Conservation (phyloP, 2,888 invertebrate genomes). For the Eledona agricola region DNA sequence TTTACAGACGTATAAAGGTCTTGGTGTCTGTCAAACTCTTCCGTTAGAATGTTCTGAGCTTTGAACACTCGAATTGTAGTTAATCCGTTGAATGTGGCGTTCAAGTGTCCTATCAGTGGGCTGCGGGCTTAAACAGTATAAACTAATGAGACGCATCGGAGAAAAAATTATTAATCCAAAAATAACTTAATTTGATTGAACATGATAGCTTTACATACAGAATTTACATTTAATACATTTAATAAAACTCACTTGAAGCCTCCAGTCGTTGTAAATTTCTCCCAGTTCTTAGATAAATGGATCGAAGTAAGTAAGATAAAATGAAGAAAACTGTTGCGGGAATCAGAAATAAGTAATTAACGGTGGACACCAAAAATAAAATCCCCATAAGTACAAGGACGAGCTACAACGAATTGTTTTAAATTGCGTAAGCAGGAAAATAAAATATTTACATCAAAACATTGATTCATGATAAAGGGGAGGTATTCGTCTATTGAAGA, state of each 20-base stretch:
- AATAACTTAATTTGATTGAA: too few species aligned
- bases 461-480: constrained; percentile 47
- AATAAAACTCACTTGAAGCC: constrained; percentile 40
- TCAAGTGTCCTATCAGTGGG: constrained; percentile 58
- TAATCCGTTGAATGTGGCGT: constrained; percentile 57
- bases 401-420: constrained; percentile 22
- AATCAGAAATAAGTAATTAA: constrained; percentile 42
- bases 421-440: neutral
- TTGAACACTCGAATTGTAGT: constrained; percentile 55
- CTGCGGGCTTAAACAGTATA: constrained; percentile 51
- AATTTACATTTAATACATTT: constrained; percentile 5
- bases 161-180: constrained; percentile 36
- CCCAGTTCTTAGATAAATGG: constrained; percentile 45
- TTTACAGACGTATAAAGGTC: constrained; percentile 56
- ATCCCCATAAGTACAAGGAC: constrained; percentile 40
- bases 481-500: constrained; percentile 44
- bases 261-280: constrained; percentile 46
- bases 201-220: constrained; percentile 3
- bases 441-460: constrained; percentile 41
- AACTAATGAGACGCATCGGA: neutral
- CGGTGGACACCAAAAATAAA: constrained; percentile 40
- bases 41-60: constrained; percentile 51
- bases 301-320: constrained; percentile 39
- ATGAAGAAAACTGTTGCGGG: constrained; percentile 37
- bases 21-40: constrained; percentile 58